phyloP scores from a whole-genome alignment of 2,888 invertebrate species.

The Caenorhabditis angaria region DNA sequence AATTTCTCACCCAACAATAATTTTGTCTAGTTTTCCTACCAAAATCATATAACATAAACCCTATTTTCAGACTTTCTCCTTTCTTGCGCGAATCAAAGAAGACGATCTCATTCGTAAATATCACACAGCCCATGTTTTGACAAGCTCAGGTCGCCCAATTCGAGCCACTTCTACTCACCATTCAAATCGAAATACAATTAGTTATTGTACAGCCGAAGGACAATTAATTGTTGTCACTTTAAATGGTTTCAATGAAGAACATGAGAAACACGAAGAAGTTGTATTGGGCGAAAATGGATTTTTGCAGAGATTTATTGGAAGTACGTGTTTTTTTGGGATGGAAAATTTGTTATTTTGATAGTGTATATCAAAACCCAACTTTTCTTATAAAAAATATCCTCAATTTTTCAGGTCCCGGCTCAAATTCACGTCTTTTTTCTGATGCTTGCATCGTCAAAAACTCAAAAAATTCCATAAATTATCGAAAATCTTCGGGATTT shows the following conservation, averaged over 20 bases:
- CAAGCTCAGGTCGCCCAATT: slow-evolving; percentile 41
- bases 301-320: slow-evolving; percentile 19
- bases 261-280: slow-evolving; percentile 30
- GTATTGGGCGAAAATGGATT: slow-evolving; percentile 27
- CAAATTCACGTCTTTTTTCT: not conserved
- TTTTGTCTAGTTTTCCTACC: not conserved
- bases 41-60: not conserved
- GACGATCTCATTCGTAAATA: slow-evolving; percentile 42
- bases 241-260: slow-evolving; percentile 18
- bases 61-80: slow-evolving; percentile 30
- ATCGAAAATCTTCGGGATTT: slow-evolving; percentile 7
- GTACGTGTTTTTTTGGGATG: slow-evolving; percentile 6
- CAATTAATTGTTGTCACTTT: slow-evolving; percentile 50
- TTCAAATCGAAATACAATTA: slow-evolving; percentile 32
- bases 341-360: not conserved
- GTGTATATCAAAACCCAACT: too few species aligned
- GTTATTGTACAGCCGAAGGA: slow-evolving; percentile 52
- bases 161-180: slow-evolving; percentile 44
- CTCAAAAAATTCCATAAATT: not conserved
- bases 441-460: slow-evolving; percentile 33
- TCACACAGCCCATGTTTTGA: slow-evolving; percentile 44
- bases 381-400: too few species aligned
- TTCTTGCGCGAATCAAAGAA: slow-evolving; percentile 40
- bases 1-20: not conserved
- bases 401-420: slow-evolving; percentile 14